phyloP scores from a whole-genome alignment of 2,113 vertebrate genomes.

The Nestor notabilis region DNA sequence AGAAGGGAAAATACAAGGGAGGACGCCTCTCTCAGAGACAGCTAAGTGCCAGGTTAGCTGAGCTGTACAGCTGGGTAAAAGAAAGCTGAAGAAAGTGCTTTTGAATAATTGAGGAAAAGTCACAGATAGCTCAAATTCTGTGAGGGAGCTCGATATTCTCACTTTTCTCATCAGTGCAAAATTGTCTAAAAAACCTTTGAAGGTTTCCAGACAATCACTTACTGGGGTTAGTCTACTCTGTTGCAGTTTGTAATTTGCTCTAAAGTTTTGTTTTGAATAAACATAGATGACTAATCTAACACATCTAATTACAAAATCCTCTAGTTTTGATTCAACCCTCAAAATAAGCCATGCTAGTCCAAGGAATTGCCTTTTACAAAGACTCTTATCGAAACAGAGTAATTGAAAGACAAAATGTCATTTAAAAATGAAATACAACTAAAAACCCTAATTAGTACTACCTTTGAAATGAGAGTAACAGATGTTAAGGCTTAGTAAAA shows the following conservation, averaged over 20 bases:
- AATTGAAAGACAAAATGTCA: neutral
- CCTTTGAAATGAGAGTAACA: neutral
- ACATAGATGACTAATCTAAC: neutral
- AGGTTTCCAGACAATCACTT: neutral
- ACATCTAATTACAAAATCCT: neutral
- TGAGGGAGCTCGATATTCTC: neutral
- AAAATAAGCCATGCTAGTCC: neutral
- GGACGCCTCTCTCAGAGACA: neutral
- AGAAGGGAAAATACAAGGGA: neutral
- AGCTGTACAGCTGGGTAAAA: neutral
- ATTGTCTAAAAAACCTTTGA: neutral
- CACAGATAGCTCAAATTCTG: neutral
- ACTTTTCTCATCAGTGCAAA: neutral
- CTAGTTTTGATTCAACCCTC: neutral
- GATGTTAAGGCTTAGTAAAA: neutral
- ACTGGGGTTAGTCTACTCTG: neutral
- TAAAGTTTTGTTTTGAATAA: neutral
- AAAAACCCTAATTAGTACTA: neutral
- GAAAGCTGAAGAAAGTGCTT: neutral
- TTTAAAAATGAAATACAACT: neutral
- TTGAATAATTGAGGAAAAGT: neutral
- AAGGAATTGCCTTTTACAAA: neutral
- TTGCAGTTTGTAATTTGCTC: neutral
- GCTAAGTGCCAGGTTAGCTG: neutral
- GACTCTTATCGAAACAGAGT: neutral